Evolutionary conservation across 1,140 invertebrate genomes (phyloP).

Genomic region (Xylocopa sonorina): DNA sequence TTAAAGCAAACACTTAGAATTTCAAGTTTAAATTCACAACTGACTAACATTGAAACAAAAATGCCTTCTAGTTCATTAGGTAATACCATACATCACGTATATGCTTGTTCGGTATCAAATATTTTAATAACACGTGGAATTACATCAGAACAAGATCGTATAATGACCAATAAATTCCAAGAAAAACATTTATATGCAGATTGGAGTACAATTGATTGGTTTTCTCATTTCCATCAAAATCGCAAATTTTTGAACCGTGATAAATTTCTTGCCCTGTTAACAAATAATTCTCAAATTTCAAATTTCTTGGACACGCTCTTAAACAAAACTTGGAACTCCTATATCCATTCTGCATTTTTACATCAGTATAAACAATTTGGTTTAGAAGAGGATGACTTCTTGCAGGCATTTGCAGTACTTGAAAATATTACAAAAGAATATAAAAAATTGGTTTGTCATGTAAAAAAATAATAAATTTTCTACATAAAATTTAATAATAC

Average conservation of each 20-base stretch:
- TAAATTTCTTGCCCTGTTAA: slow-evolving; percentile 79
- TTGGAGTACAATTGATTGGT: slow-evolving; percentile 76
- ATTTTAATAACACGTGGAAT: slow-evolving; percentile 77
- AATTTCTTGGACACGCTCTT: slow-evolving; percentile 76
- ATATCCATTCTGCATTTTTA: slow-evolving; percentile 81
- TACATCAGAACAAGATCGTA: slow-evolving; percentile 56
- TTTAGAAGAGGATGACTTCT: slow-evolving; percentile 81
- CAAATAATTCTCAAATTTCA: slow-evolving; percentile 80
- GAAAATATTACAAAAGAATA: slow-evolving; percentile 81
- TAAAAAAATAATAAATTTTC: slow-evolving; percentile 14
- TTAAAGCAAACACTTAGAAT: slow-evolving; percentile 74
- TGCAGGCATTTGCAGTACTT: slow-evolving; percentile 80
- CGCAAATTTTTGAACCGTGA: slow-evolving; percentile 77
- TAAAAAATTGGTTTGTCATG: slow-evolving; percentile 69
- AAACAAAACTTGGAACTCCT: slow-evolving; percentile 81
- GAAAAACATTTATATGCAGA: slow-evolving; percentile 75
- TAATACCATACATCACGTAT: slow-evolving; percentile 56
- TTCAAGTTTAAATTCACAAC: slow-evolving; percentile 60
- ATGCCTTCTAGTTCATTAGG: slow-evolving; percentile 33
- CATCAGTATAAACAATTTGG: slow-evolving; percentile 83
- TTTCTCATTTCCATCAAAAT: slow-evolving; percentile 77
- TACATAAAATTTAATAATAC: no score
- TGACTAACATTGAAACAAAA: slow-evolving; percentile 70
- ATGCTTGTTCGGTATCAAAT: slow-evolving; percentile 76
- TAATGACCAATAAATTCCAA: slow-evolving; percentile 65